These are phyloP conservation scores for Elephas maximus DNA, from an alignment of 2,113 vertebrate genomes.

Conservation along the genomic window DNA sequence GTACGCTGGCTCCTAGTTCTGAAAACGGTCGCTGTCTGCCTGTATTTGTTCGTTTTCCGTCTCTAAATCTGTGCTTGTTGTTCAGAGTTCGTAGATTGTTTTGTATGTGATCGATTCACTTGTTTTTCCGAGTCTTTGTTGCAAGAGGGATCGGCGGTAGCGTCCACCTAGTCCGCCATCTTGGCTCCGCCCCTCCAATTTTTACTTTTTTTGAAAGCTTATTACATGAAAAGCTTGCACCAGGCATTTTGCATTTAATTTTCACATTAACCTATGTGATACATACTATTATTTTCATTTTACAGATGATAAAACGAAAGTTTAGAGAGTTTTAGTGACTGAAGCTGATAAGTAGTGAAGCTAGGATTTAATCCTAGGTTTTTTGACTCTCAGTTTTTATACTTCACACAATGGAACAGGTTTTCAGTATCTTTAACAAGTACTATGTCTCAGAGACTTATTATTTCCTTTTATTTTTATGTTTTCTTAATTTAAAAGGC, in stretches of 20 bases:
- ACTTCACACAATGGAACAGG: background rate
- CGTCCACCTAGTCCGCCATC: no score
- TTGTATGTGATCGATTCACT: no score
- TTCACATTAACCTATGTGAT: background rate
- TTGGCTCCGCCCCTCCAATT: background rate
- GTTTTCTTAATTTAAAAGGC: conserved; percentile 43
- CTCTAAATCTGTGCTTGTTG: no score
- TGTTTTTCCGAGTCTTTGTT: no score
- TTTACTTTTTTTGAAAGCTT: background rate
- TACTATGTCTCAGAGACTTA: background rate
- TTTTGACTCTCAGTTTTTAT: background rate
- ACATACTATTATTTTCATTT: background rate
- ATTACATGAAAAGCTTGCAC: background rate
- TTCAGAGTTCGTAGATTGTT: no score
- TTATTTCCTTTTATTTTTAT: conserved; percentile 51
- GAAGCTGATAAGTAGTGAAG: background rate
- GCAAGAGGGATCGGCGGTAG: no score
- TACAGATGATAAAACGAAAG: background rate
- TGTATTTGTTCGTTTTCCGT: no score
- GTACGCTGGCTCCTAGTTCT: no score
- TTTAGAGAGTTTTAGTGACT: background rate
- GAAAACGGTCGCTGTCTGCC: no score
- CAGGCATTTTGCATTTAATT: conserved; percentile 20
- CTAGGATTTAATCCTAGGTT: background rate
- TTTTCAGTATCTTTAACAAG: conserved; percentile 23